These are phyloP conservation scores for Hetaerina americana DNA, from an alignment of 1,140 invertebrate genomes.

Conservation along the genomic window DNA sequence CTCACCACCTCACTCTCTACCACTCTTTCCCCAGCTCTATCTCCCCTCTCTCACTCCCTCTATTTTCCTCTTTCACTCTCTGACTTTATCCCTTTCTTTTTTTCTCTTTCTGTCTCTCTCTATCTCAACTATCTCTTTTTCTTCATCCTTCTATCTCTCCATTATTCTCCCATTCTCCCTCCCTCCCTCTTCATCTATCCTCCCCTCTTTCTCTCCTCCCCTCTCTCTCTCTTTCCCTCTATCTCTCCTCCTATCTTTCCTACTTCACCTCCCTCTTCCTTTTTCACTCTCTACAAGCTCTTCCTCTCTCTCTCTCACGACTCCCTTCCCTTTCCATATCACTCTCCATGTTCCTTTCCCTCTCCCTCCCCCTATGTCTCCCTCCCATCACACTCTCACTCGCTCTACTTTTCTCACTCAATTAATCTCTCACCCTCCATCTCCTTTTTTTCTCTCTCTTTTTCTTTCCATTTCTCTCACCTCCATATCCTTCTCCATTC, in stretches of 20 bases:
- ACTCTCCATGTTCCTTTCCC: not conserved
- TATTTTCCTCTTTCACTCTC: not conserved
- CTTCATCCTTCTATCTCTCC: not conserved
- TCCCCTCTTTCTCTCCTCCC: not conserved
- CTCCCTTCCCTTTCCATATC: not conserved
- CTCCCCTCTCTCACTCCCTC: not conserved
- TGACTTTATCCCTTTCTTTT: not conserved
- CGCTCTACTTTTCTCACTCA: not conserved
- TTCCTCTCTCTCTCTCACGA: not conserved
- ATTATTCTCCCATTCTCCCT: not conserved
- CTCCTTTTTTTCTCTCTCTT: not conserved
- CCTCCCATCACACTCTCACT: not conserved
- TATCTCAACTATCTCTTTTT: not conserved
- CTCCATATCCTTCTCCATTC: not conserved
- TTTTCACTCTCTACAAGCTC: not conserved
- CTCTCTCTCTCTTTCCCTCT: not conserved
- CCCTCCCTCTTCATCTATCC: not conserved
- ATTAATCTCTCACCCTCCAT: not conserved
- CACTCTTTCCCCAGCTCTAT: not conserved
- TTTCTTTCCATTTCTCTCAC: not conserved
- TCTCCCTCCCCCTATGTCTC: not conserved
- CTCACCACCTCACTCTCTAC: not conserved
- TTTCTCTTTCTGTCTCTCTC: not conserved
- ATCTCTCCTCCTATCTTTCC: not conserved
- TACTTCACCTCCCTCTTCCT: not conserved